These are phyloP conservation scores for Pseudorasbora parva DNA, from an alignment of 2,113 vertebrate genomes.

Conservation along the genomic window DNA sequence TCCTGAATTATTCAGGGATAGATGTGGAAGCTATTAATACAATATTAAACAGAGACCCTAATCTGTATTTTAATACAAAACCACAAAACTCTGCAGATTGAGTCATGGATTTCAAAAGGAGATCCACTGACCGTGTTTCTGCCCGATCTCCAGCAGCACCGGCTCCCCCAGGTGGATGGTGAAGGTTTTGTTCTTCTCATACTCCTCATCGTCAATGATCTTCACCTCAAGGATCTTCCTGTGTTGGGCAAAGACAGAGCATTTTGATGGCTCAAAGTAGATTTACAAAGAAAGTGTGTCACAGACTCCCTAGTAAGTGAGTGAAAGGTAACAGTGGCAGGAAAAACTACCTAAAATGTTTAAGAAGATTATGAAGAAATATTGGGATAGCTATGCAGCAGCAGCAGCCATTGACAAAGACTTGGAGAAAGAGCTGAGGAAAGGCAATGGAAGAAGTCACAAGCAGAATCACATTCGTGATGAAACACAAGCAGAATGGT, in stretches of 20 bases:
- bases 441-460: background rate
- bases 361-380: background rate
- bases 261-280: background rate
- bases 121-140: conserved; percentile 75
- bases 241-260: conserved; percentile 50
- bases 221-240: conserved; percentile 84
- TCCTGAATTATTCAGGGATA: conserved; percentile 25
- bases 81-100: background rate
- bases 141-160: conserved; percentile 78
- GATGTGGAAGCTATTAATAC: conserved; percentile 25
- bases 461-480: background rate
- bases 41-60: conserved; percentile 31
- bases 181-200: conserved; percentile 87
- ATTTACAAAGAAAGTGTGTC: background rate
- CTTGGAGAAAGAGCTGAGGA: background rate
- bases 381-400: background rate
- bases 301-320: background rate
- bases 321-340: background rate
- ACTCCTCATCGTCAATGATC: conserved; percentile 86
- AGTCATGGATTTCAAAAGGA: background rate
- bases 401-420: background rate
- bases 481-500: background rate
- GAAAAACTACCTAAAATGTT: background rate
- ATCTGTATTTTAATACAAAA: background rate
- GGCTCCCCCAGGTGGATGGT: conserved; percentile 80